Base-by-base conservation (phyloP, 2,113 vertebrate genomes). In the Echinops telfairi region DNA sequence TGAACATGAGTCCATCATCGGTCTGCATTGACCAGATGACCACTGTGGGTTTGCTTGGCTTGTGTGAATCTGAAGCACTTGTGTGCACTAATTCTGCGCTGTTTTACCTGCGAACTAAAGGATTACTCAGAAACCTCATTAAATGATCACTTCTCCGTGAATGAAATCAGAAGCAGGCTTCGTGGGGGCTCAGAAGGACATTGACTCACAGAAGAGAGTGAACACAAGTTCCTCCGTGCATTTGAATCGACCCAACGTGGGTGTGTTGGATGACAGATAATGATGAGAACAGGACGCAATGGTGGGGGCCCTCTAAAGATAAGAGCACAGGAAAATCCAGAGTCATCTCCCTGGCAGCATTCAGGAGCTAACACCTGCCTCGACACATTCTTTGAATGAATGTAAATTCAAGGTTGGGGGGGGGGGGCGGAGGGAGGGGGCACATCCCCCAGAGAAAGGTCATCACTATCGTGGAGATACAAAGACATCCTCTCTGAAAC, bases 401-500 rank as follows among this genome's bases (percentile, higher is more conserved):
- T 64, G 89, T 83, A 73, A 86, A 53, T 10, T 53, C 47, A 53
- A 9, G 10, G 12, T 53, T 11, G 47, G 10, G 47, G 47, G 5
- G 47, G 47, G 47, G 47, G 10, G 43, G 43, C n/a, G n/a, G 4
- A 40, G 40, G 40, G 40, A n/a, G n/a, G 40, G 40, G 47, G 5
- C 47, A 53, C 47, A 22, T 77, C 68, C 91, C 79, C 86, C 33
- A 92, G 71, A 96, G 92, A 96, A 94, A 88, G 90, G 88, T 83
- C 91, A 90, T 83, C 93, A n/a, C 96, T 94, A 96, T 58, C 93
- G 86, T 90, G 88, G 70, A 86, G 88, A 91, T 86, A 89, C 92
- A 93, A 96, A 98, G 95, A 96, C 97, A 95, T 97, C 96, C 93
- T 94, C 92, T 97, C 93, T 91, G 81, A 96, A 93, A 94, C 92